Evolutionary conservation across 2,888 invertebrate species (phyloP), one percentile per base, ranked within the genome.

Genomic region (Sphaerophoria taeniata): DNA sequence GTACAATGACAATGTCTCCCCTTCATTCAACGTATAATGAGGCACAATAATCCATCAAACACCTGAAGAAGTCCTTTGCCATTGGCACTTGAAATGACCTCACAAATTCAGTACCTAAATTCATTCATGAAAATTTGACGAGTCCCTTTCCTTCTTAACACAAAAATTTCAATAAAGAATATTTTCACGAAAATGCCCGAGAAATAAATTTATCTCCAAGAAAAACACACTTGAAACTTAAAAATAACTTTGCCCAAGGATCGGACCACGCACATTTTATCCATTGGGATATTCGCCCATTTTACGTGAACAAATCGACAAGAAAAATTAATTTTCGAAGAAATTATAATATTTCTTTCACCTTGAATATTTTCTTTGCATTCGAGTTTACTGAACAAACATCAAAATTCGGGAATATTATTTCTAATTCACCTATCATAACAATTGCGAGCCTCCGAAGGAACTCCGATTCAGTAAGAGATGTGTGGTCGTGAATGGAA

Each of bases 271-370:
- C 61, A 84, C 60, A 67, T 39, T 67, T 79, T 16, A 53, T 24
- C 24, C 24, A 24, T 36, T 16, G 47, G 47, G 49, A 61, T 45
- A 24, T 45, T 31, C 33, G 36, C 47, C 65, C 71, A 65, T 36
- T 39, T 6, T 1, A 1, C 16, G 63, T 2, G 16, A n/a, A 16
- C 24, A 11, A 45, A 14, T 11, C 11, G 47, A 45, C 80, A 80
- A 84, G 79, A 84, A 56, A 79, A 51, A 75, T 79, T 73, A 69
- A 72, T 81, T 81, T 85, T 73, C 81, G 70, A 58, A 33, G 85
- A 86, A 86, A 86, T 82, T 81, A 24, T 24, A 85, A 85, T 82
- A 78, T 85, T 82, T 86, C 86, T 67, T 86, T 80, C 71, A 77
- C 77, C 77, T 78, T 86, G 4, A 9, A 6, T 24, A 3, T 43